phyloP scores from a whole-genome alignment of 2,888 invertebrate species.

The Agrotis exclamationis region DNA sequence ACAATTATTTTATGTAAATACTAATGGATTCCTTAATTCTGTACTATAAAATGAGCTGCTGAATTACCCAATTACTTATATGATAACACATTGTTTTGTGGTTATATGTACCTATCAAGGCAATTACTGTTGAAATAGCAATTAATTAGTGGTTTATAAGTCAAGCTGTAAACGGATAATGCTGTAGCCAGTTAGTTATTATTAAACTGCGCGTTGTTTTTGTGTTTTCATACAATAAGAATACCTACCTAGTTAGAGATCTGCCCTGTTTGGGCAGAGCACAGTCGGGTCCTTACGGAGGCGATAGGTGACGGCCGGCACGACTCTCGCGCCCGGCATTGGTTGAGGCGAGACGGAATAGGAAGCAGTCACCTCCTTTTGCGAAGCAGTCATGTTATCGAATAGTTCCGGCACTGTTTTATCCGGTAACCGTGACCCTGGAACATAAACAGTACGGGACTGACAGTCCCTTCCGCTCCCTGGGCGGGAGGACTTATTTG shows the following conservation, averaged over 20 bases:
- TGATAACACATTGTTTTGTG: slow-evolving; percentile 1
- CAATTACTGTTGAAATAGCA: slow-evolving; percentile 3
- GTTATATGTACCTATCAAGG: not conserved
- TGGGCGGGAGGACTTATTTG: too few species aligned
- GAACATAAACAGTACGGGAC: too few species aligned
- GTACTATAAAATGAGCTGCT: not conserved
- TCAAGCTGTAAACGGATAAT: not conserved
- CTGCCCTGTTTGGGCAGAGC: not conserved
- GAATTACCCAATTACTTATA: slow-evolving; percentile 17
- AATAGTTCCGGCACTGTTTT: too few species aligned
- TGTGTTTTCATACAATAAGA: not conserved
- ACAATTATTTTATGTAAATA: slow-evolving; percentile 1
- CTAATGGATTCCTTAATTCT: not conserved
- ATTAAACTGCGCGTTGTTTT: not conserved
- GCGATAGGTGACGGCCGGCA: too few species aligned
- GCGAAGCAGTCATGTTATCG: too few species aligned
- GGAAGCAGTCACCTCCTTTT: too few species aligned
- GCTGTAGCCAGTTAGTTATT: not conserved
- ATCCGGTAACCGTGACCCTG: too few species aligned
- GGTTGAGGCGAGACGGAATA: too few species aligned
- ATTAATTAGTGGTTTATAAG: slow-evolving; percentile 25
- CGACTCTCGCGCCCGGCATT: too few species aligned
- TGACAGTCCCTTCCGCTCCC: too few species aligned
- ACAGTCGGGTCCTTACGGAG: too few species aligned
- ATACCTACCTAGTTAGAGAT: too few species aligned